Conservation (phyloP, 2,888 invertebrate genomes). For the Ceratothoa steindachneri region DNA sequence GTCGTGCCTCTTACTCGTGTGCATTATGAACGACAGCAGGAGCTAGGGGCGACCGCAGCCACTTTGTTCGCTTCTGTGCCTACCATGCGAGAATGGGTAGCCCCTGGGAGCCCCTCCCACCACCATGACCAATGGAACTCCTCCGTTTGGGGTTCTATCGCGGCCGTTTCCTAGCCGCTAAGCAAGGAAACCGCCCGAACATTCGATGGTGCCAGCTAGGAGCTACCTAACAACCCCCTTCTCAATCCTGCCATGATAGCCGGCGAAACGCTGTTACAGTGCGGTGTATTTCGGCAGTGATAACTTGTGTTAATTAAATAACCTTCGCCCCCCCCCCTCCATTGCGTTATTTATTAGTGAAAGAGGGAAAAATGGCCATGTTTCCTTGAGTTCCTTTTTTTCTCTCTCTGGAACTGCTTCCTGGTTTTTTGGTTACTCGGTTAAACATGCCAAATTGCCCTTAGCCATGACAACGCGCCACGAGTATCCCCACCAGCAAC, state of each 20-base stretch:
- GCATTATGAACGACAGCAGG: not conserved
- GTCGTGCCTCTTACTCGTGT: not conserved
- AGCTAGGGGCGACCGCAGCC: not conserved
- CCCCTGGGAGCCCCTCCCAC: no score
- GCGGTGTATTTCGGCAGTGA: not conserved
- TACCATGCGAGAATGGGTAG: no score
- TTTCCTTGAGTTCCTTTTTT: not conserved
- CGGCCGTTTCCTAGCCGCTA: not conserved
- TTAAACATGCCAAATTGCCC: slow-evolving; percentile 1
- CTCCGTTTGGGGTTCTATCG: not conserved
- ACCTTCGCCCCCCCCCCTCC: no score
- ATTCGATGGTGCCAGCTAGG: not conserved
- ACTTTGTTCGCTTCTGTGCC: not conserved
- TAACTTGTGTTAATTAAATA: not conserved
- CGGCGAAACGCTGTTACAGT: not conserved
- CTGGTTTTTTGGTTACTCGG: not conserved
- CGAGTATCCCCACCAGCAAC: not conserved
- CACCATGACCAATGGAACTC: not conserved
- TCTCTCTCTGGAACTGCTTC: not conserved
- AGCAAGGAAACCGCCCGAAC: not conserved
- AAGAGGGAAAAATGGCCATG: not conserved
- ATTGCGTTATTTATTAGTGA: no score
- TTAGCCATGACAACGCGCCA: slow-evolving; percentile 7
- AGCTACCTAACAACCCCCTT: not conserved
- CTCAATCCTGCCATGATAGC: not conserved